These are phyloP conservation scores for Bryconaethiops microstoma DNA, from an alignment of 2,797 vertebrate genomes.

Conservation along the genomic window DNA sequence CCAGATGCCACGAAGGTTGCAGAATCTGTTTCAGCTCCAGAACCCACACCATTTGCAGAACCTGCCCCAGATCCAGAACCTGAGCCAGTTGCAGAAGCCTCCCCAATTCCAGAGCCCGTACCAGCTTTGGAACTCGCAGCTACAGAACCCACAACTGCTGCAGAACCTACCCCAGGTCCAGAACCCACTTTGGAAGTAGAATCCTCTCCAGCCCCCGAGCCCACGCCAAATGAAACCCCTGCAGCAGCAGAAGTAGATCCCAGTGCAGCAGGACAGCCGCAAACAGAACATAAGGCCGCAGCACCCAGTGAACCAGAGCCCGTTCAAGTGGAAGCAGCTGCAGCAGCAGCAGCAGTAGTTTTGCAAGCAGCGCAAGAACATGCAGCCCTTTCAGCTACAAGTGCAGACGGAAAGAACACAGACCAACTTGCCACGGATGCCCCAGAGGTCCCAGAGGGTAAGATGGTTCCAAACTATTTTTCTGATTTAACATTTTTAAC, in stretches of 20 bases:
- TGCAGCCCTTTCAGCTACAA: background rate
- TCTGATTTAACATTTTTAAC: no score
- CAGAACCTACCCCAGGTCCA: background rate
- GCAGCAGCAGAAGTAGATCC: background rate
- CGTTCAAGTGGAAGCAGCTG: constrained; percentile 5
- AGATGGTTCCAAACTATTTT: background rate
- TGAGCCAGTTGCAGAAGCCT: background rate
- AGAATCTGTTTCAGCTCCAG: background rate
- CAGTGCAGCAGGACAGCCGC: background rate
- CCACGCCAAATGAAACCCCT: background rate
- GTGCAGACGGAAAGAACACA: background rate
- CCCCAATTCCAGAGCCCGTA: background rate
- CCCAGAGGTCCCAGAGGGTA: background rate
- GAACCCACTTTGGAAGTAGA: background rate
- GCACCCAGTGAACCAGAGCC: background rate
- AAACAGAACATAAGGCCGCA: background rate
- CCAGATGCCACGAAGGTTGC: background rate
- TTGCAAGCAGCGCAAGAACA: background rate
- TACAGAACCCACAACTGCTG: background rate
- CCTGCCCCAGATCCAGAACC: background rate
- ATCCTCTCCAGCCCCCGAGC: background rate
- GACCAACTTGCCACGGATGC: background rate
- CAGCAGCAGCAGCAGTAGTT: background rate
- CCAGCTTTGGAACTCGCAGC: no score
- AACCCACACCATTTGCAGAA: background rate